Evolutionary conservation across 2,888 invertebrate genomes (phyloP), one percentile per base, ranked within the genome.

Genomic region (Tenodera sinensis): DNA sequence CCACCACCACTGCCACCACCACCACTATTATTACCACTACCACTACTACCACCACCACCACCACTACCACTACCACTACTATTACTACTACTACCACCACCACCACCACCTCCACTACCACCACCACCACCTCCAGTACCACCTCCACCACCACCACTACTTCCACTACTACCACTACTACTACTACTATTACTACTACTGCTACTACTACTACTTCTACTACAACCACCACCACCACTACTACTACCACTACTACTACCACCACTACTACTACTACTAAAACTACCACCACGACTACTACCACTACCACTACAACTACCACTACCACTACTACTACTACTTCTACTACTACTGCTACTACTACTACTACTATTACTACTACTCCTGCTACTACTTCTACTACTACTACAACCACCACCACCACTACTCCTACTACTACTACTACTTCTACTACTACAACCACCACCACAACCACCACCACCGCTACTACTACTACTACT

Each of bases 291-390:
- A n/a, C n/a, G n/a, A n/a, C n/a, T n/a, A n/a, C n/a, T n/a, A n/a
- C n/a, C n/a, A n/a, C n/a, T n/a, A n/a, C n/a, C n/a, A n/a, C n/a
- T n/a, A n/a, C n/a, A n/a, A n/a, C n/a, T n/a, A n/a, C n/a, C n/a
- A n/a, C n/a, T n/a, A n/a, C n/a, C n/a, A n/a, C n/a, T n/a, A n/a
- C n/a, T n/a, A n/a, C n/a, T n/a, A n/a, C n/a, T n/a, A n/a, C n/a
- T n/a, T n/a, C n/a, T n/a, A n/a, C n/a, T n/a, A n/a, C n/a, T n/a
- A n/a, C n/a, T n/a, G n/a, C n/a, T n/a, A n/a, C n/a, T n/a, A n/a
- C n/a, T n/a, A n/a, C n/a, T n/a, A n/a, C n/a, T n/a, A n/a, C 87
- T 87, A 71, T 82, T 87, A 87, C 83, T 83, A 87, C 87, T 87
- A 87, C 82, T 83, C 1, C 87, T 87, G 8, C 15, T 54, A 15